Conservation (phyloP, 2,797 vertebrate genomes). For the Adelosebastes latens region DNA sequence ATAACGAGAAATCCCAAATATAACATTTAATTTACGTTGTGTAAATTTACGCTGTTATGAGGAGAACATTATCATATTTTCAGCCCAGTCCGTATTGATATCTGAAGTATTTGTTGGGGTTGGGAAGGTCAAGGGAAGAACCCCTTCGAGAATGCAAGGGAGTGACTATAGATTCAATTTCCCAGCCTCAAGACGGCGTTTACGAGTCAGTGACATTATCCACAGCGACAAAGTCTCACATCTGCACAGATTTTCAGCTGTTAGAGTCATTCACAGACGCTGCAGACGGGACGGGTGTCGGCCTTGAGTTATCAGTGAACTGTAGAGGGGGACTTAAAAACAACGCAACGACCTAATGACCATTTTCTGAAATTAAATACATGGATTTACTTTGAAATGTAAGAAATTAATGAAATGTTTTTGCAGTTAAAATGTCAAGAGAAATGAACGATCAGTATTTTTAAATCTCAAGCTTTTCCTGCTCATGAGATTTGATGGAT, state of each 20-base stretch:
- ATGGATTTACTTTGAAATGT: not conserved
- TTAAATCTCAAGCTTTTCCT: slow-evolving; percentile 13
- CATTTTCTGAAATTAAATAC: not conserved
- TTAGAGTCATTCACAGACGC: slow-evolving; percentile 61
- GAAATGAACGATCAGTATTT: slow-evolving; percentile 21
- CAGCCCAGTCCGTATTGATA: not conserved
- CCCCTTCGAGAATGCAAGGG: slow-evolving; percentile 46
- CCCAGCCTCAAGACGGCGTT: slow-evolving; percentile 53
- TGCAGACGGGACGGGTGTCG: slow-evolving; percentile 18
- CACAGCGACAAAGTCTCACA: slow-evolving; percentile 69
- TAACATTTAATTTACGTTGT: not conserved
- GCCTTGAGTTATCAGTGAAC: slow-evolving; percentile 53
- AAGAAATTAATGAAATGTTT: not conserved
- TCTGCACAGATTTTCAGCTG: slow-evolving; percentile 76
- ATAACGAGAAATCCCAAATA: not conserved
- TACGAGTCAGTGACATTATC: slow-evolving; percentile 73
- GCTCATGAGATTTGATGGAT: slow-evolving; percentile 49
- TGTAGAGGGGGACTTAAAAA: slow-evolving; percentile 23
- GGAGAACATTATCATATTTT: not conserved
- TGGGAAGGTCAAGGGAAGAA: slow-evolving; percentile 52
- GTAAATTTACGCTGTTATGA: not conserved
- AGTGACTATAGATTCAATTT: slow-evolving; percentile 63
- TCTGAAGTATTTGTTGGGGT: slow-evolving; percentile 25
- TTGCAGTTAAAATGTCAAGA: slow-evolving; percentile 5
- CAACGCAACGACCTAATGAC: not conserved